Evolutionary conservation across 2,888 invertebrate species (phyloP), one percentile per base, ranked within the genome.

Genomic region (Sphaerophoria rueppellii): DNA sequence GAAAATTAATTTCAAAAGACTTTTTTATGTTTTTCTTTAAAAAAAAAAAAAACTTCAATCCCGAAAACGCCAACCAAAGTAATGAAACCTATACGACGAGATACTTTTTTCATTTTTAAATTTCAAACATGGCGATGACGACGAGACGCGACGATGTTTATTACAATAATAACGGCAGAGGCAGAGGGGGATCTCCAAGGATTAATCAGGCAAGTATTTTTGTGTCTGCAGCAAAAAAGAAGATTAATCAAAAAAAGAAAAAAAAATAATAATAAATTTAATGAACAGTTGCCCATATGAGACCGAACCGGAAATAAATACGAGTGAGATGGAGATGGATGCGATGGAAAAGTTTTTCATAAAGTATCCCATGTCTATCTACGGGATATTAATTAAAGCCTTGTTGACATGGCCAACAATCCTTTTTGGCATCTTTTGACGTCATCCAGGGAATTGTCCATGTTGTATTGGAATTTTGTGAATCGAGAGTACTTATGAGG

Each of bases 121-220:
- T 75, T 72, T 46, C 32, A 69, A 74, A 63, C 57, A 43, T 43
- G 43, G 9, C 43, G 43, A 43, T 12, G 43, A 43, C 43, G n/a
- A n/a, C n/a, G n/a, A n/a, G 43, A 43, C 35, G 16, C 11, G 14
- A 58, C 57, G 43, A 70, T 32, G 48, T 43, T 63, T 46, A 46
- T 70, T 63, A 73, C 24, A 32, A 67, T 54, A 58, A 63, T 73
- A 63, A 65, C 67, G 73, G 69, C 61, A 74, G 9, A 61, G 69
- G 37, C n/a, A n/a, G n/a, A n/a, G 57, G 63, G 65, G 70, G 2
- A 24, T 67, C 76, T 72, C 52, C 37, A 24, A 76, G 58, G 57
- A 81, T 81, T 81, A 81, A 76, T 81, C 76, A 81, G 58, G 58
- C 40, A 70, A 65, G 61, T 70, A 63, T 34, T 9, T 12, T 43